Conservation (phyloP, 2,888 invertebrate genomes). For the Sphaerophoria rueppellii region DNA sequence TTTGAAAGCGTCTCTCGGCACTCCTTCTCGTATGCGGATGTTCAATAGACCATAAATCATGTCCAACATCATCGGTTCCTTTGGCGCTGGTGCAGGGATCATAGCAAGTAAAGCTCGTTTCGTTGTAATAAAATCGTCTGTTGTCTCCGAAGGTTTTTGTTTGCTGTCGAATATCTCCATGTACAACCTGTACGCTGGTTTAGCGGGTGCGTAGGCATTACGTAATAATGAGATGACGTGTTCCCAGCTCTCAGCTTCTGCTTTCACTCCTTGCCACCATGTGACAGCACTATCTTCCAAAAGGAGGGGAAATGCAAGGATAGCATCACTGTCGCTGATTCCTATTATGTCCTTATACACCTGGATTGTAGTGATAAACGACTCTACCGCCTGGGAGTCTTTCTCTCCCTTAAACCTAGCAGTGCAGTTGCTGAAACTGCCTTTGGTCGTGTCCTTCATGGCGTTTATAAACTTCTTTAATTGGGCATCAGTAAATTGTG, state of each 20-base stretch:
- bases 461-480: slow-evolving; percentile 3
- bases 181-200: slow-evolving; percentile 20
- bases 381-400: slow-evolving; percentile 51
- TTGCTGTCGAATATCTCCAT: slow-evolving; percentile 15
- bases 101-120: slow-evolving; percentile 5
- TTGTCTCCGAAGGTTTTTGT: slow-evolving; percentile 16
- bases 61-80: slow-evolving; percentile 22
- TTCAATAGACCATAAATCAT: slow-evolving; percentile 20
- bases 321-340: slow-evolving; percentile 55
- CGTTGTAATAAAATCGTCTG: slow-evolving; percentile 17
- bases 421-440: slow-evolving; percentile 54
- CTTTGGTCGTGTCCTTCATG: slow-evolving; percentile 53
- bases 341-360: slow-evolving; percentile 66
- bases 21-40: slow-evolving; percentile 7
- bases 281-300: slow-evolving; percentile 61
- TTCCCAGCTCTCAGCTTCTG: slow-evolving; percentile 14
- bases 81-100: neutral
- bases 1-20: neutral
- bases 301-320: slow-evolving; percentile 62
- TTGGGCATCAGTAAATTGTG: slow-evolving; percentile 16
- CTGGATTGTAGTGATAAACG: slow-evolving; percentile 54
- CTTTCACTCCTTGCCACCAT: slow-evolving; percentile 73
- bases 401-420: slow-evolving; percentile 43
- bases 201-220: slow-evolving; percentile 10
- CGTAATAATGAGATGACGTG: slow-evolving; percentile 8